Conservation (phyloP, 2,797 vertebrate species). For the Australoheros facetus region DNA sequence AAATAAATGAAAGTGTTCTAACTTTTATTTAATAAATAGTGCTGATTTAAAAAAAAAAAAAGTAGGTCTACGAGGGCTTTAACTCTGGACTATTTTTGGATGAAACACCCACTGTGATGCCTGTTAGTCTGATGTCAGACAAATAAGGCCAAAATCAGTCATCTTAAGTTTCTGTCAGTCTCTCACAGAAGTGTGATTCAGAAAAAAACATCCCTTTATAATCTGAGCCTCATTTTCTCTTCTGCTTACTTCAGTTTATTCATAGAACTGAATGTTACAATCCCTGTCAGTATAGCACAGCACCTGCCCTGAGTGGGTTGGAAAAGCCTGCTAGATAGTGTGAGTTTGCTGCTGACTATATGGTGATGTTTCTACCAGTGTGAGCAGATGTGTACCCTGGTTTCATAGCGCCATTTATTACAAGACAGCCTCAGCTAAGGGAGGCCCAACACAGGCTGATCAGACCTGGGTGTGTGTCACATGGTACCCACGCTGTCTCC, state of each 20-base stretch:
- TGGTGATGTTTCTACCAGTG: background rate
- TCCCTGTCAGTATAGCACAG: background rate
- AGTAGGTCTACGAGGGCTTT: background rate
- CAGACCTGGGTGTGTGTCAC: background rate
- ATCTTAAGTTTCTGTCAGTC: slow-evolving; percentile 23
- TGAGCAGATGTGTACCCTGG: background rate
- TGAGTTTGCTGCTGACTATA: background rate
- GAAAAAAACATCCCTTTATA: slow-evolving; percentile 3
- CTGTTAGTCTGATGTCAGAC: slow-evolving; percentile 23
- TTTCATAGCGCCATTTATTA: too few relatives aligned
- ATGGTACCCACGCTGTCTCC: background rate
- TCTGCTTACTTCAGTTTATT: slow-evolving; percentile 2
- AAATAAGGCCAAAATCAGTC: slow-evolving; percentile 13
- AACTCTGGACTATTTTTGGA: slow-evolving; percentile 20
- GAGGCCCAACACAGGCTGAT: too few relatives aligned
- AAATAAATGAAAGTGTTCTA: background rate
- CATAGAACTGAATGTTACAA: background rate
- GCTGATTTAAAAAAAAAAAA: background rate
- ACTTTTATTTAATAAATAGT: background rate
- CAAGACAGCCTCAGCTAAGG: too few relatives aligned
- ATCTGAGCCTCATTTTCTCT: slow-evolving; percentile 30
- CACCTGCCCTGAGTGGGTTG: background rate
- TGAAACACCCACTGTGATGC: slow-evolving; percentile 21
- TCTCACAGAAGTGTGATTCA: slow-evolving; percentile 8
- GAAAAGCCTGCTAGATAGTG: background rate